Base-by-base conservation (phyloP, 1,140 invertebrate genomes). In the Trachelipus rathkii region DNA sequence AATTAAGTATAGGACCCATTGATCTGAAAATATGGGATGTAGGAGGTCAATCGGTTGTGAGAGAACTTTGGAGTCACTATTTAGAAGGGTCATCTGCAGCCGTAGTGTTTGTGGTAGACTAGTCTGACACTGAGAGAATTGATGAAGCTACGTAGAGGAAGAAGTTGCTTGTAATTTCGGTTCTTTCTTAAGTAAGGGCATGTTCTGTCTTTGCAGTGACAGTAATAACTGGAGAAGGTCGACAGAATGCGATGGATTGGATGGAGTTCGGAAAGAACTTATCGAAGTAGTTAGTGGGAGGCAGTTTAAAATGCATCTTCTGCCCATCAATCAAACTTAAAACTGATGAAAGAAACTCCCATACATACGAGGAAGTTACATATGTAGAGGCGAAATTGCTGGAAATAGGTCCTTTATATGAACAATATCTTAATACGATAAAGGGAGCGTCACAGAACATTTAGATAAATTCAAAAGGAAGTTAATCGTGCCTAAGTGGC, bases 21-120 rank as follows among this genome's bases (percentile, higher is more conserved):
- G 79, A 84, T 72, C 87, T 87, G 78, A 87, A 86, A 43, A 87
- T 88, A 21, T 88, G 87, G 87, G 84, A 85, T 80, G 83, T 85
- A 50, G 84, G 84, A 72, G 84, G 84, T 45, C 83, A 85, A 74
- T 83, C 84, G 71, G 84, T 82, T 74, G 82, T 85, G 67, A 81
- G 87, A 44, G 81, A 83, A 0, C 80, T 88, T 9, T 90, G 89
- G 89, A 84, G 88, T 83, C 88, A 90, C 83, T 90, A 90, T 82
- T 89, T 89, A 82, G 87, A 89, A 9, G 73, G 67, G 19, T 53
- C 73, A 6, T 68, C 73, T 11, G 43, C 66, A 44, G 73, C 73
- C 8, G 19, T 84, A 4, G 77, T 84, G 10, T 84, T 84, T 72
- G 83, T 84, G 0, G 74, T 84, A 7, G 83, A 84, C 68, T 78